Conservation (phyloP, 2,797 vertebrate genomes). For the Heteromormyrus szaboi region DNA sequence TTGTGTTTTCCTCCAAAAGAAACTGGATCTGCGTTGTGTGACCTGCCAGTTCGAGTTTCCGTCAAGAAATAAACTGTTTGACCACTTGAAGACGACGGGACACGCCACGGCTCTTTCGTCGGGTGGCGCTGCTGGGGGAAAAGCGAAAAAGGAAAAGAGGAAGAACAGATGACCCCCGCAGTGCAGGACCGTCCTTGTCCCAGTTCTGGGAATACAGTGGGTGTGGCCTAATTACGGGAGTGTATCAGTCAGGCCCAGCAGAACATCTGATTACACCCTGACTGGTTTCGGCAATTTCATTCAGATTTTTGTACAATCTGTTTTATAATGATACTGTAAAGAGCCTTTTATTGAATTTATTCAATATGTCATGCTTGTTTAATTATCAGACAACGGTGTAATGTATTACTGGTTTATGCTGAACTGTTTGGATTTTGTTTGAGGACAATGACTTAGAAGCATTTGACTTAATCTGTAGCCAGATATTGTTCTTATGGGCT, state of each 20-base stretch:
- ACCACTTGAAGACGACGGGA: constrained; percentile 83
- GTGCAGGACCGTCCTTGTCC: background rate
- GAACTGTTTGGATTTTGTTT: background rate
- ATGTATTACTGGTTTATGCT: background rate
- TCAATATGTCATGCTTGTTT: background rate
- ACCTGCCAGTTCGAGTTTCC: constrained; percentile 76
- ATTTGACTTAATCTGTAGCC: background rate
- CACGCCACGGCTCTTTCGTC: constrained; percentile 67
- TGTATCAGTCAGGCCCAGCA: background rate
- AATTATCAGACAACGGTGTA: background rate
- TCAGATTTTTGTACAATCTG: background rate
- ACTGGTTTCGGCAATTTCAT: background rate
- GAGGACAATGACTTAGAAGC: background rate
- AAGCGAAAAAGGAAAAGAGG: constrained; percentile 79
- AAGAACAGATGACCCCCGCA: constrained; percentile 72
- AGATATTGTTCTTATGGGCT: background rate
- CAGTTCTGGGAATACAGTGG: background rate
- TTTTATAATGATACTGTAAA: background rate
- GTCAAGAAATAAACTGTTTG: constrained; percentile 92
- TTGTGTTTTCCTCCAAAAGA: constrained; percentile 50
- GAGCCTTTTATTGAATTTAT: background rate
- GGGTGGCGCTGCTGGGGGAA: constrained; percentile 45
- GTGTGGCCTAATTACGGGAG: background rate
- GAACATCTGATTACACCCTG: background rate
- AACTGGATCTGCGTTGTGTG: constrained; percentile 68